Evolutionary conservation across 2,888 invertebrate genomes (phyloP).

Genomic region (Ormyrus labotus): DNA sequence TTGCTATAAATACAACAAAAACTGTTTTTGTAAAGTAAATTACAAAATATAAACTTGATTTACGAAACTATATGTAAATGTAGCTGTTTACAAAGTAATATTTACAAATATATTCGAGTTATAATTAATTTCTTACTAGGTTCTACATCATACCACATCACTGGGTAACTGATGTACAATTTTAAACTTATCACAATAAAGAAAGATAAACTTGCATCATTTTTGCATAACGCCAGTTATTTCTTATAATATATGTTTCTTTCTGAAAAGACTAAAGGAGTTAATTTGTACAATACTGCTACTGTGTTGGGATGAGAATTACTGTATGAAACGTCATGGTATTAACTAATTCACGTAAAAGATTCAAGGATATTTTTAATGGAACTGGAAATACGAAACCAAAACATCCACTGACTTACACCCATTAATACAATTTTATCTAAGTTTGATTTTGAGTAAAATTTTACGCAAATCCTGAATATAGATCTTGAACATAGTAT

Average conservation of each 20-base stretch:
- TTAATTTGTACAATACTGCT: constrained; percentile 56
- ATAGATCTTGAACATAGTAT: not conserved
- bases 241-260: constrained; percentile 22
- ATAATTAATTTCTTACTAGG: constrained; percentile 49
- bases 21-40: constrained; percentile 43
- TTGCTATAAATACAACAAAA: constrained; percentile 54
- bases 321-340: constrained; percentile 48
- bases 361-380: constrained; percentile 16
- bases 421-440: not conserved
- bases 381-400: not conserved
- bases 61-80: constrained; percentile 49
- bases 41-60: constrained; percentile 56
- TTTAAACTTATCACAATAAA: constrained; percentile 55
- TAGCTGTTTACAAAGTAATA: constrained; percentile 55
- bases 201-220: constrained; percentile 46
- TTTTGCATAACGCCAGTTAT: constrained; percentile 42
- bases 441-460: constrained; percentile 25
- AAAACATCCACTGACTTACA: constrained; percentile 29
- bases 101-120: constrained; percentile 55
- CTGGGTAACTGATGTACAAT: constrained; percentile 52
- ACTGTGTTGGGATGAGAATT: constrained; percentile 35
- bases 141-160: constrained; percentile 51
- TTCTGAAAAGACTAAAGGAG: constrained; percentile 35
- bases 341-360: constrained; percentile 27
- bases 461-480: constrained; percentile 22